Base-by-base conservation (phyloP, 2,797 vertebrate species). In the Takifugu rubripes region DNA sequence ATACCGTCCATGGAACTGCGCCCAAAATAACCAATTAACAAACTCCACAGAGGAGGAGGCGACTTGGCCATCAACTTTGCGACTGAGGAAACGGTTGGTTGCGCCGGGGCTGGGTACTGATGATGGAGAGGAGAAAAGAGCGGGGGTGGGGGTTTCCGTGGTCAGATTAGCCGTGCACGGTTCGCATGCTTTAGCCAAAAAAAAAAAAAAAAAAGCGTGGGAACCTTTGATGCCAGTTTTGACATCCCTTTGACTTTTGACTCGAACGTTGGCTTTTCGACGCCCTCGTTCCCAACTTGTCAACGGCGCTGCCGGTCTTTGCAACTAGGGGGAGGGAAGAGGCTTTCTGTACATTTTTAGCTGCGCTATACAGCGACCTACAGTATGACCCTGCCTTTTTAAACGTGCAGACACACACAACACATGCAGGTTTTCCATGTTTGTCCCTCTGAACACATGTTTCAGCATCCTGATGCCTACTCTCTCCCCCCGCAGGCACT, bases 401-500 rank as follows among this genome's bases (percentile, higher is more conserved):
- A 40, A 40, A 40, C 14, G 36, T 17, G 3, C 47, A 3, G 9
- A 52, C 25, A 54, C 6, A 26, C 24, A 17, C n/a, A 36, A 60
- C 11, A 65, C 52, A 70, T 52, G 67, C 52, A 77, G 42, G 55
- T 44, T 45, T 21, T 52, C 71, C 46, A 1, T 72, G 75, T 85
- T 78, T 86, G 74, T 82, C 85, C 80, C 78, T 57, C 64, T 69
- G 68, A 75, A 62, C 59, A 54, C 70, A 66, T 66, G 57, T 77
- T 81, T 57, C 48, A 52, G 64, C 67, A 61, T 65, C 54, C 48
- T 57, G 51, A 58, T n/a, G 70, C 67, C 55, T 24, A 33, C 56
- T 60, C 53, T 66, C 66, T 70, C 59, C 63, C 59, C 61, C 46
- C 17, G 14, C 47, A 46, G 78, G 79, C 51, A 55, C 56, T 55